Base-by-base conservation (phyloP, 2,113 vertebrate species). In the Suricata suricatta region DNA sequence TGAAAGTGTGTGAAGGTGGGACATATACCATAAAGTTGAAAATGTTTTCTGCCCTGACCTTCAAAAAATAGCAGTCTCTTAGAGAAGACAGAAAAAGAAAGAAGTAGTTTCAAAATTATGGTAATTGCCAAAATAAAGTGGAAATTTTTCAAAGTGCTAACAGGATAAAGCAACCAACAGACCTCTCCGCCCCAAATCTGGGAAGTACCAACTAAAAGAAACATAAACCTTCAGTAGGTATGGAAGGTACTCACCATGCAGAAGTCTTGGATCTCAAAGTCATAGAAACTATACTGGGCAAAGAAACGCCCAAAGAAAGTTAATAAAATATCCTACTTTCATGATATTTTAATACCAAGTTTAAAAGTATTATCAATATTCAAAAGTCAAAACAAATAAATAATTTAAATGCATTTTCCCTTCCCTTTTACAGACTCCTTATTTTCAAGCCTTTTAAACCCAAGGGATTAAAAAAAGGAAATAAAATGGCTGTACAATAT, bases 321-420 rank as follows among this genome's bases (percentile, higher is more conserved):
- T 31, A 83, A 52, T 77, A 35, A 79, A 95, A 71, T 81, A 63
- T 57, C 14, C 72, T 57, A 95, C 13, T 66, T 77, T 66, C 44
- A 27, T 89, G 11, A 44, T 83, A 77, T 82, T 69, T 96, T 64
- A n/a, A 82, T 44, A 77, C 11, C 33, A 82, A 38, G 14, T 38
- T 87, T 74, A 35, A 29, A 92, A 92, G 47, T 76, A 29, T 13
- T 66, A 35, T 94, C 10, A 52, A 83, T 83, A 41, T 33, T 92
- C 79, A 68, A 96, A 87, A 86, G 33, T 5, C 16, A 83, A 88
- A 92, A 92, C 76, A 93, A 92, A 89, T 84, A 54, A 69, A 82
- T 57, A 38, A 47, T 64, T 68, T 38, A 54, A 68, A 57, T 35
- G 1, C 0, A 27, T 1, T 31, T 35, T 17, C 23, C 7, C 11